Evolutionary conservation across 2,113 vertebrate species (phyloP).

Genomic region (Pteruthius melanotis): DNA sequence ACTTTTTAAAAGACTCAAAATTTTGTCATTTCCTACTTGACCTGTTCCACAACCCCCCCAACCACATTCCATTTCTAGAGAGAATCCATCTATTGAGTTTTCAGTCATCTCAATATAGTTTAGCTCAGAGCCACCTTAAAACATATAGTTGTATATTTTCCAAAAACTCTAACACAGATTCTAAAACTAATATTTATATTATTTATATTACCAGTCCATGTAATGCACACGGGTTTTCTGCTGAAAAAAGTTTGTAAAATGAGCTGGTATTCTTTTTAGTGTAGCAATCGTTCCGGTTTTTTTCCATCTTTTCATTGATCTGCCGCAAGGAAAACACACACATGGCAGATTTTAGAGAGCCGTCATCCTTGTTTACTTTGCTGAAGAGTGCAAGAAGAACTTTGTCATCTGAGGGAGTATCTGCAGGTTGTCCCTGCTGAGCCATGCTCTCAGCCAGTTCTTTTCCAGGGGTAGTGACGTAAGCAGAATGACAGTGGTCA

Average conservation of each 20-base stretch:
- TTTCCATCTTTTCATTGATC: slow-evolving; percentile 80
- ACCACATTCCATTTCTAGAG: neutral
- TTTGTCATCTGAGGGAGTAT: slow-evolving; percentile 51
- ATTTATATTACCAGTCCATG: slow-evolving; percentile 61
- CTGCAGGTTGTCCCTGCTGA: neutral
- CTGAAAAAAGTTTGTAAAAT: slow-evolving; percentile 86
- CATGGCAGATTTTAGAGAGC: slow-evolving; percentile 75
- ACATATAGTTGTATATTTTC: neutral
- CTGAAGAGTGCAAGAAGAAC: slow-evolving; percentile 86
- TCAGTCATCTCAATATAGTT: neutral
- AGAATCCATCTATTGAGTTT: neutral
- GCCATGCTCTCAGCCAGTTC: slow-evolving; percentile 70
- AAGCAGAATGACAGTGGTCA: slow-evolving; percentile 84
- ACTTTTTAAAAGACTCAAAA: neutral
- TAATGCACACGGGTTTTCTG: slow-evolving; percentile 50
- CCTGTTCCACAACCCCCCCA: neutral
- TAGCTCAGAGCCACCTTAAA: neutral
- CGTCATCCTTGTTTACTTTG: slow-evolving; percentile 69
- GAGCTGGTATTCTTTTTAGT: slow-evolving; percentile 31
- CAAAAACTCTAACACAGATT: neutral
- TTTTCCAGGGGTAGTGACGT: slow-evolving; percentile 69
- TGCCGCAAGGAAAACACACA: slow-evolving; percentile 84
- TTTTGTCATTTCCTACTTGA: neutral
- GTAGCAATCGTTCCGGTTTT: slow-evolving; percentile 84
- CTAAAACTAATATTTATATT: neutral